Base-by-base conservation (phyloP, 1,140 invertebrate species). In the Thaumatotibia leucotreta region DNA sequence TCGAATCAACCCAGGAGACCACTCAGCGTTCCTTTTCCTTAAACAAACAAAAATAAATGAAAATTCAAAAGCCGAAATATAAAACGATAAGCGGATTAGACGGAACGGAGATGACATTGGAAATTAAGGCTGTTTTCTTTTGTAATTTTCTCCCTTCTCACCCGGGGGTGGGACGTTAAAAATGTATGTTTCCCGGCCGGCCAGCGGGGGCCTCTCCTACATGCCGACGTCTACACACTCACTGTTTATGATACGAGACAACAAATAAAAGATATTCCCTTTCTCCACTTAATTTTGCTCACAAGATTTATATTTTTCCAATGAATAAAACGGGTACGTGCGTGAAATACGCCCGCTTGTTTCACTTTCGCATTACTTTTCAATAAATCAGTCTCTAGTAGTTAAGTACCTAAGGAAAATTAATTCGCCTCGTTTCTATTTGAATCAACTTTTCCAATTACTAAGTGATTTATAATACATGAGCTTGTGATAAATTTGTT, bases 81-180 rank as follows among this genome's bases (percentile, higher is more conserved):
- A 90, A 90, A 89, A 84, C 83, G 85, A 88, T 90, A 90, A 90
- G 88, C 88, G 81, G 88, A 90, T 90, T 90, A 90, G 83, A 81
- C 78, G 84, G 83, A 86, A 84, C 86, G 86, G 88, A 88, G 88
- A 90, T 90, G 88, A 90, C 88, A 89, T 89, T 90, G 85, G 88
- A 90, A 90, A 90, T 90, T 90, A 89, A 89, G 88, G 86, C 77
- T 90, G 85, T 89, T 89, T 90, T 89, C 84, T 87, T 88, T 90
- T 89, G 88, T 90, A 87, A 90, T 88, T 78, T 84, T 79, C 80
- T 77, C 79, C 82, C 83, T 77, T 78, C 70, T 77, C 84, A 77
- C 85, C 80, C 79, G 72, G 70, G 75, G 67, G 64, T 70, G 52
- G 24, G 45, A 80, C 82, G 85, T 90, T 90, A 89, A 89, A 88